Percentiles rank a stretch among this genome's conserved stretches.
These are phyloP conservation scores for Pelvicachromis taeniatus DNA, from an alignment of 2,113 vertebrate species.

Conservation along the genomic window DNA sequence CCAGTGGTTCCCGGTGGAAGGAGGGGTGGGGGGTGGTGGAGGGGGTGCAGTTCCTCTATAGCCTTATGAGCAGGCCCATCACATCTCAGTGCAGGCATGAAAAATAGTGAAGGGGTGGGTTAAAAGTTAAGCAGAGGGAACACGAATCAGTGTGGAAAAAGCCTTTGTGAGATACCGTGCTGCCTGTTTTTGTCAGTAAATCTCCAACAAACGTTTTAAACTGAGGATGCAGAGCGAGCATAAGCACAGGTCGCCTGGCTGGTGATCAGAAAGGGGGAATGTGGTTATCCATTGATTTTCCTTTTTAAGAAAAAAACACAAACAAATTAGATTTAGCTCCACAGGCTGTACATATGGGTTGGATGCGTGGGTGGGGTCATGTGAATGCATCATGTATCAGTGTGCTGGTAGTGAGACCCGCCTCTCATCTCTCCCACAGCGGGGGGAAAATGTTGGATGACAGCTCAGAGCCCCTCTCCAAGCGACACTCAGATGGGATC, in stretches of 20 bases:
- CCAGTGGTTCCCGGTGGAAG: conserved; percentile 24
- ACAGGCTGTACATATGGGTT: neutral
- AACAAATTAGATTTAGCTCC: neutral
- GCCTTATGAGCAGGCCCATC: conserved; percentile 4
- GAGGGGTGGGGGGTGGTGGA: neutral
- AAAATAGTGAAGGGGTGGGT: neutral
- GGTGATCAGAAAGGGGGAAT: neutral
- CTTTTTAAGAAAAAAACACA: neutral
- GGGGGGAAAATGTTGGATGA: conserved; percentile 78
- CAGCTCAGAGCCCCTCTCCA: conserved; percentile 87
- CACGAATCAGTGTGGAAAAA: neutral
- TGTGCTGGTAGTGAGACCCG: conserved; percentile 19
- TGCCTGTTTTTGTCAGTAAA: neutral
- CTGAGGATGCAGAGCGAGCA: neutral
- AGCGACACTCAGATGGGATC: conserved; percentile 96
- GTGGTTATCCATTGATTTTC: neutral
- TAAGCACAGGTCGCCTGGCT: neutral
- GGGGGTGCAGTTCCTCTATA: neutral
- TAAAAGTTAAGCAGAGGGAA: neutral
- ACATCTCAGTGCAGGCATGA: neutral
- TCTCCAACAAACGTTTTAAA: neutral
- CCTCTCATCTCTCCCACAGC: conserved; percentile 49
- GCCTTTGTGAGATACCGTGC: neutral
- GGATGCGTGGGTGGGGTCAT: neutral
- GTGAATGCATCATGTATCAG: neutral